Conservation (phyloP, 92 coral and sea anemone species). For the Actinostola sp. region DNA sequence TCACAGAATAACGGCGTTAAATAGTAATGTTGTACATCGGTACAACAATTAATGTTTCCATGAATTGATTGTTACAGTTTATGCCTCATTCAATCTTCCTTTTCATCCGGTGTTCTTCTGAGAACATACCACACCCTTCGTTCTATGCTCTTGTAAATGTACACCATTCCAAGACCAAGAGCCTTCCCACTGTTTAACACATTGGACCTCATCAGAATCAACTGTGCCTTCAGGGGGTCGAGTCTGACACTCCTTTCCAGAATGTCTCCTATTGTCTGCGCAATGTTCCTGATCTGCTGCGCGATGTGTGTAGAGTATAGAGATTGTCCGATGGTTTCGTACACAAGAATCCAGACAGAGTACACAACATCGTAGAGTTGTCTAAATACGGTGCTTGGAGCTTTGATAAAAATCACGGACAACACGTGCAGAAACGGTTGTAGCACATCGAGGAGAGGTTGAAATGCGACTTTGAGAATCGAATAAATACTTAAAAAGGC, state of each 20-base stretch:
- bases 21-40: no score
- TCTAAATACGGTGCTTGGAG: slow-evolving; percentile 58
- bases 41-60: no score
- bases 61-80: no score
- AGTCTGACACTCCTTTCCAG: slow-evolving; percentile 77
- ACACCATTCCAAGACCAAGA: slow-evolving; percentile 81
- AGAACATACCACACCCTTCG: slow-evolving; percentile 76
- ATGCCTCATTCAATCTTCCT: slow-evolving; percentile 24
- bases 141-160: slow-evolving; percentile 68
- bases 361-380: slow-evolving; percentile 48
- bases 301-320: slow-evolving; percentile 54
- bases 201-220: slow-evolving; percentile 81
- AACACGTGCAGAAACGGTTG: slow-evolving; percentile 61
- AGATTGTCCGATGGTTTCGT: slow-evolving; percentile 50
- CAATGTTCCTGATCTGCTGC: slow-evolving; percentile 23
- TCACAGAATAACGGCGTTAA: no score
- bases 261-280: slow-evolving; percentile 47
- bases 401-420: slow-evolving; percentile 54
- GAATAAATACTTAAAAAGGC: slow-evolving; percentile 30
- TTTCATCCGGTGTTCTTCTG: slow-evolving; percentile 60
- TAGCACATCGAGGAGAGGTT: slow-evolving; percentile 47
- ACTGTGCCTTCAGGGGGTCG: slow-evolving; percentile 88
- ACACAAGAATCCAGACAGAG: slow-evolving; percentile 58
- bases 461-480: slow-evolving; percentile 47
- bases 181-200: slow-evolving; percentile 93